Evolutionary conservation across 2,113 vertebrate species (phyloP).

Genomic region (Drymodes brunneopygia): DNA sequence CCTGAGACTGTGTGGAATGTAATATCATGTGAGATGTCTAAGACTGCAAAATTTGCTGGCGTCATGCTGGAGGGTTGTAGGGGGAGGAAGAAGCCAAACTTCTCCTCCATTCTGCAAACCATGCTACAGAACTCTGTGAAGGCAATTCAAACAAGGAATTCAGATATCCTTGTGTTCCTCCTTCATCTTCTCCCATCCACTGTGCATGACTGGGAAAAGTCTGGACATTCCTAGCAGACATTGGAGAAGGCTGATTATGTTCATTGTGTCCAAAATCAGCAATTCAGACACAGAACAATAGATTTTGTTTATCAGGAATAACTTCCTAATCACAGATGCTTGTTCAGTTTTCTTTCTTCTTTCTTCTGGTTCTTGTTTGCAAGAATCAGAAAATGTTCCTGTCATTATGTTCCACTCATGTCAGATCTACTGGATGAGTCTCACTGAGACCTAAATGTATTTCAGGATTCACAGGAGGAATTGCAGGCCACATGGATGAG

Average conservation of each 20-base stretch:
- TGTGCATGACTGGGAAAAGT: background rate
- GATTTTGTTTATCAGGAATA: background rate
- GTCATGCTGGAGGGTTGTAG: background rate
- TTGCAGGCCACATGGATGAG: accelerated
- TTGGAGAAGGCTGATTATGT: background rate
- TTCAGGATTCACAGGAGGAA: background rate
- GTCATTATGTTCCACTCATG: background rate
- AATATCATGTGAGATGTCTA: background rate
- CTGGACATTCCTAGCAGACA: background rate
- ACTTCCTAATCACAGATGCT: background rate
- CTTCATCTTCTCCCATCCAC: background rate
- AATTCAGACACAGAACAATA: background rate
- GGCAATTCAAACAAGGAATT: background rate
- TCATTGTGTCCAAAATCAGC: background rate
- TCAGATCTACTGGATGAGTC: background rate
- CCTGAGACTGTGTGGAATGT: background rate
- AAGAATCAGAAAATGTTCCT: background rate
- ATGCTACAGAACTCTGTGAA: background rate
- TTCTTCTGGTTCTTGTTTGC: background rate
- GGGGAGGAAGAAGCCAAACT: background rate
- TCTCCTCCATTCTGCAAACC: background rate
- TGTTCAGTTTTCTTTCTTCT: background rate
- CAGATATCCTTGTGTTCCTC: background rate
- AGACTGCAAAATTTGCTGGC: background rate
- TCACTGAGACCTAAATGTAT: background rate